A percentile compares a stretch with the other conserved stretches of the same genome.
Conservation (phyloP, 2,888 invertebrate genomes). For the Aphodius sticticus region DNA sequence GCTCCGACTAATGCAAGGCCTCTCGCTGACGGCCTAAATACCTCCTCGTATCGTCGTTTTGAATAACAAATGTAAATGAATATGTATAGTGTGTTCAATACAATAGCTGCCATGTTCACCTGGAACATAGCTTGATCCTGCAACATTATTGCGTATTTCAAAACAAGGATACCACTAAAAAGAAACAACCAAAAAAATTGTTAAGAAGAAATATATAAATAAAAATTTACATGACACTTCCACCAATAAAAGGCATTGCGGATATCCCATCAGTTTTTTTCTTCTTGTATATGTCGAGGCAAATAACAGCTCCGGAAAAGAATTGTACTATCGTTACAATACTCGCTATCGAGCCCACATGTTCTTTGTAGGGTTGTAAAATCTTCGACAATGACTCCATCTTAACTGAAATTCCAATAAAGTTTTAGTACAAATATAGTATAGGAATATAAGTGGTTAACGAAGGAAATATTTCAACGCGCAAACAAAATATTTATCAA, state of each 20-base stretch:
- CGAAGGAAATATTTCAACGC: not conserved
- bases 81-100: constrained; percentile 73
- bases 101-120: constrained; percentile 79
- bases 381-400: constrained; percentile 64
- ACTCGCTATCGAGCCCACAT: constrained; percentile 74
- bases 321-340: constrained; percentile 83
- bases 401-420: constrained; percentile 26
- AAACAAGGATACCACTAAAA: constrained; percentile 75
- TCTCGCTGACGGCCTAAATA: constrained; percentile 67
- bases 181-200: constrained; percentile 9
- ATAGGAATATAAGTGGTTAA: constrained; percentile 15
- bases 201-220: constrained; percentile 5
- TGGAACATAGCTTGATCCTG: constrained; percentile 78
- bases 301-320: constrained; percentile 79
- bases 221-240: constrained; percentile 76
- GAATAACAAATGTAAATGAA: constrained; percentile 73
- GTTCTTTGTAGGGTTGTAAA: constrained; percentile 72
- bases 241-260: constrained; percentile 78
- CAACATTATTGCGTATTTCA: constrained; percentile 78
- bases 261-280: constrained; percentile 71
- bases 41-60: constrained; percentile 60
- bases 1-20: constrained; percentile 66
- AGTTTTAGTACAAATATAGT: not conserved
- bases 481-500: not conserved
- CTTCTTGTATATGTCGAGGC: constrained; percentile 77